Conservation (phyloP, 2,888 invertebrate species). For the Drosophila pseudotalamancana region DNA sequence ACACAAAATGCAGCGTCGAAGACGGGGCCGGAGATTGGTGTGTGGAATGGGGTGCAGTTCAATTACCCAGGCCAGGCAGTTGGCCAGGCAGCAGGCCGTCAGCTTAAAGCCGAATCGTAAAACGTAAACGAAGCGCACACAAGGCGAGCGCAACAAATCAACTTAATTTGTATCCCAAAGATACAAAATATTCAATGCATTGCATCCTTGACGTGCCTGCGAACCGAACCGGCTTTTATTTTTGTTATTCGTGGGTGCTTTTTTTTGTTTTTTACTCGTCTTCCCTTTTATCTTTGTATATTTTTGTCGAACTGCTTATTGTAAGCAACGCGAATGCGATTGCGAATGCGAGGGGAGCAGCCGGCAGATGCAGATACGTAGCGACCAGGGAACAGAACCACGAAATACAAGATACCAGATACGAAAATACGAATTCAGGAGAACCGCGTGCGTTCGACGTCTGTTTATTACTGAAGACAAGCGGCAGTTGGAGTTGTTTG, state of each 20-base stretch:
- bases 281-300: neutral
- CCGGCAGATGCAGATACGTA: constrained; percentile 32
- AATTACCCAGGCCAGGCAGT: constrained; percentile 45
- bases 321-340: neutral
- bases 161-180: constrained; percentile 77
- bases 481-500: constrained; percentile 56
- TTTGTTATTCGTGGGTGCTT: constrained; percentile 54
- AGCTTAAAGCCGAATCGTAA: constrained; percentile 27
- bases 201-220: constrained; percentile 65
- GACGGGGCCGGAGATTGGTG: constrained; percentile 22
- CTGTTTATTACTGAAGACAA: constrained; percentile 71
- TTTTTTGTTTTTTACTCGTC: constrained; percentile 5
- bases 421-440: constrained; percentile 13
- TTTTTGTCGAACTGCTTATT: constrained; percentile 24
- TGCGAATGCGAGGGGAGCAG: constrained; percentile 10
- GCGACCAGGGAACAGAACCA: too few relatives aligned
- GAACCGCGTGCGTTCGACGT: constrained; percentile 73
- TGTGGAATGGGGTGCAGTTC: constrained; percentile 43
- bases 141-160: constrained; percentile 55
- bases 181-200: constrained; percentile 59
- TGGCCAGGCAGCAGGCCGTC: neutral
- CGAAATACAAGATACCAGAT: too few relatives aligned
- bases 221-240: constrained; percentile 64
- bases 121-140: constrained; percentile 27
- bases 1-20: constrained; percentile 48